phyloP scores from a whole-genome alignment of 2,113 vertebrate species.

The Dermatemys mawii region DNA sequence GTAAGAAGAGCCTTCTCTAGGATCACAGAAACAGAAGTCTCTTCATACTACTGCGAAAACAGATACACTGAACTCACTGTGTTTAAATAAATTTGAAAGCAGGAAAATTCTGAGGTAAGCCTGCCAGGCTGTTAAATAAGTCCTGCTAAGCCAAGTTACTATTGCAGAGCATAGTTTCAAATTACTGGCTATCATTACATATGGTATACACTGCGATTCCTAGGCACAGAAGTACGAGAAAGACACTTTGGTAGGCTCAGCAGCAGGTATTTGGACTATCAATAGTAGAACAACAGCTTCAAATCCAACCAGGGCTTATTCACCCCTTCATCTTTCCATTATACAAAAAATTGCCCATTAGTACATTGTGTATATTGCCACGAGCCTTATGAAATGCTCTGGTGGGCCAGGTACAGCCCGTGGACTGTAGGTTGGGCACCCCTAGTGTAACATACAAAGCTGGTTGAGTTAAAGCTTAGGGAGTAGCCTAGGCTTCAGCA shows the following conservation, averaged over 20 bases:
- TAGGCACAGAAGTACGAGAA: not conserved
- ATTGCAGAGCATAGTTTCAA: not conserved
- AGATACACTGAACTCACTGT: not conserved
- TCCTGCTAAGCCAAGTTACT: not conserved
- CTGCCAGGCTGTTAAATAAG: not conserved
- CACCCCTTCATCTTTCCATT: not conserved
- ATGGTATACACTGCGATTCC: not conserved
- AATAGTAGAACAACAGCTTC: not conserved
- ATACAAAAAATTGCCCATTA: not conserved
- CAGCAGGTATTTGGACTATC: not conserved
- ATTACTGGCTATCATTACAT: not conserved
- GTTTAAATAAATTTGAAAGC: not conserved
- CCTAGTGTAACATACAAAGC: not conserved
- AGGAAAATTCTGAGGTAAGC: fast-evolving
- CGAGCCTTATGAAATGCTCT: no score
- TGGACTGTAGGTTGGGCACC: no score
- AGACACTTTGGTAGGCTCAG: not conserved
- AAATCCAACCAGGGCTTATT: not conserved
- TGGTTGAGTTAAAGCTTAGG: not conserved
- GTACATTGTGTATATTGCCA: no score
- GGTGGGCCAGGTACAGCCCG: no score
- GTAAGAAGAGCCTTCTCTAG: not conserved
- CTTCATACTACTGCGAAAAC: not conserved
- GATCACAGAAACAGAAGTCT: not conserved
- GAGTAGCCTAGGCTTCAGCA: not conserved